Percentiles rank a stretch among this genome's conserved stretches.
Evolutionary conservation across 2,113 vertebrate genomes (phyloP).

Genomic region (Ariopsis seemanni): DNA sequence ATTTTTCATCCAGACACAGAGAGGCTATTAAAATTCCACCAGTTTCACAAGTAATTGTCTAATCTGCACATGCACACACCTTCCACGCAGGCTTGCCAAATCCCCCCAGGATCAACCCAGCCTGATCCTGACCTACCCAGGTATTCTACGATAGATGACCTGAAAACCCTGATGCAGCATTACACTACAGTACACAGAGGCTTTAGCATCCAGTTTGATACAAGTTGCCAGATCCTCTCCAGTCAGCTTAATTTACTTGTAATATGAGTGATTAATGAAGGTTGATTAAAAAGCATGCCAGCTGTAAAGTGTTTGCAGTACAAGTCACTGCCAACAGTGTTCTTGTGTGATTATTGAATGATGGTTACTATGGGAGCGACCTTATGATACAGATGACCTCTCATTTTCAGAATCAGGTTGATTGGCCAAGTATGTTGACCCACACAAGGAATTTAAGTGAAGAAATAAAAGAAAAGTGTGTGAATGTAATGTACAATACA

Average conservation of each 20-base stretch:
- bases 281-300: not conserved
- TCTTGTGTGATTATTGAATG: not conserved
- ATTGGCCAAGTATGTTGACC: too few relatives aligned
- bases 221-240: not conserved
- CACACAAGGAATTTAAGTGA: too few relatives aligned
- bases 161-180: not conserved
- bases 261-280: not conserved
- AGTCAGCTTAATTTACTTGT: not conserved
- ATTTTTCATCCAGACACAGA: not conserved
- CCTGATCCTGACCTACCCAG: not conserved
- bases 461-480: too few relatives aligned
- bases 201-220: slow-evolving; percentile 18
- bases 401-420: not conserved
- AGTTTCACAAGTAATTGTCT: not conserved
- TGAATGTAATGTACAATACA: too few relatives aligned
- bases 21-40: not conserved
- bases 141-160: slow-evolving; percentile 15
- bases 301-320: not conserved
- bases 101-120: not conserved
- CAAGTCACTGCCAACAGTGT: not conserved
- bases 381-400: not conserved
- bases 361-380: not conserved
- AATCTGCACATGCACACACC: slow-evolving; percentile 6
- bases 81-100: not conserved
- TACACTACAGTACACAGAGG: slow-evolving; percentile 2